These are phyloP conservation scores for Enteromius argenteus DNA, from an alignment of 2,797 vertebrate species.

Conservation along the genomic window DNA sequence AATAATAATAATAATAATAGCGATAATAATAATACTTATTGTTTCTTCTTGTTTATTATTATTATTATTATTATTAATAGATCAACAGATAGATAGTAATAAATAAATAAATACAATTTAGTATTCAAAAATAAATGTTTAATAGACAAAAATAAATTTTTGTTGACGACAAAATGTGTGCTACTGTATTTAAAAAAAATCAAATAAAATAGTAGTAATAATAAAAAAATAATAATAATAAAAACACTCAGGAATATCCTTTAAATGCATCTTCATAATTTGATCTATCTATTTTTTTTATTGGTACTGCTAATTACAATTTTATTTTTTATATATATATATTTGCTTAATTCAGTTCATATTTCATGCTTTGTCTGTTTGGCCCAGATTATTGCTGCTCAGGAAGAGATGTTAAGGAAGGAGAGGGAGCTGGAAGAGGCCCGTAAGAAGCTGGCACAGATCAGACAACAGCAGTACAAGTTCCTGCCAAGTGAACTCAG, in stretches of 20 bases:
- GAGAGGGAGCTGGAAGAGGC: slow-evolving; percentile 96
- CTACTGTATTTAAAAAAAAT: too few species aligned
- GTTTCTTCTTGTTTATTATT: not conserved
- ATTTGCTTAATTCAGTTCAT: not conserved
- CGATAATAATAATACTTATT: not conserved
- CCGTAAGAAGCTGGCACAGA: slow-evolving; percentile 96
- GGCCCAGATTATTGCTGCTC: slow-evolving; percentile 93
- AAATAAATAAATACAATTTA: not conserved
- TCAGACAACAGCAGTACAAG: slow-evolving; percentile 98
- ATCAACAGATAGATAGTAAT: not conserved
- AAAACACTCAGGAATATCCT: too few species aligned
- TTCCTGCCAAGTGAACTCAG: slow-evolving; percentile 94
- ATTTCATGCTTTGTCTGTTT: not conserved
- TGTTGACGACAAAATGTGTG: too few species aligned
- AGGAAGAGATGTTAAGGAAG: slow-evolving; percentile 98
- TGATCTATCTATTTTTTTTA: not conserved
- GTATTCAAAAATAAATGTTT: not conserved
- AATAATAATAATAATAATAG: too few species aligned
- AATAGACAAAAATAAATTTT: not conserved
- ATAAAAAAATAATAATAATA: too few species aligned
- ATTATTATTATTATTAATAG: not conserved
- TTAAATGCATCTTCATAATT: too few species aligned
- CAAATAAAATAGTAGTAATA: too few species aligned
- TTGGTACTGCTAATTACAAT: not conserved
- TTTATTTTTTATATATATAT: too few species aligned